phyloP scores from a whole-genome alignment of 2,113 vertebrate species.

The Chrysochloris asiatica region DNA sequence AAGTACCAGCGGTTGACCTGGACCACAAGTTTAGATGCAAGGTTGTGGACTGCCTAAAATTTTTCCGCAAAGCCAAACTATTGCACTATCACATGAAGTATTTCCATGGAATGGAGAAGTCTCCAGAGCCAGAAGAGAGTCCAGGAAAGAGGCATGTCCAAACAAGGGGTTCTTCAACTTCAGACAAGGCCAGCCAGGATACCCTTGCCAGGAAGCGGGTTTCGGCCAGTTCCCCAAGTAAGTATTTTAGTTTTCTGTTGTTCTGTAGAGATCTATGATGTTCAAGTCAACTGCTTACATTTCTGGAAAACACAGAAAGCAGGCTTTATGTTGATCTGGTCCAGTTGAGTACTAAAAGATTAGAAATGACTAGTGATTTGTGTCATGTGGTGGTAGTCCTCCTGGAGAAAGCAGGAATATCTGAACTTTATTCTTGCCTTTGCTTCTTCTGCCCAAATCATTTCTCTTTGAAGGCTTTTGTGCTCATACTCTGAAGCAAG shows the following conservation, averaged over 20 bases:
- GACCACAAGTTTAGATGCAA: constrained; percentile 98
- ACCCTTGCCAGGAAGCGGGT: constrained; percentile 88
- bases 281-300: constrained; percentile 14
- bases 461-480: neutral
- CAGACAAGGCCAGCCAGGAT: constrained; percentile 87
- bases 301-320: neutral
- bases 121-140: constrained; percentile 87
- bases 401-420: constrained; percentile 15
- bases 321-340: neutral
- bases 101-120: constrained; percentile 95
- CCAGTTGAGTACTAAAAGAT: neutral
- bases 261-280: neutral
- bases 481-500: neutral
- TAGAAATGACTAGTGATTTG: neutral
- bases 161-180: constrained; percentile 88
- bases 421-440: neutral
- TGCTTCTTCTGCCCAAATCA: neutral
- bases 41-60: constrained; percentile 92
- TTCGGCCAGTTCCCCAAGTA: constrained; percentile 90
- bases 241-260: constrained; percentile 79
- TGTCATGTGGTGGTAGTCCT: neutral
- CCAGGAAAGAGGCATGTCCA: constrained; percentile 88
- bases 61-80: constrained; percentile 96
- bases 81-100: constrained; percentile 99
- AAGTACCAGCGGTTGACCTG: constrained; percentile 89